Evolutionary conservation across 2,888 invertebrate species (phyloP), one percentile per base, ranked within the genome.

Genomic region (Lycia hirtaria): DNA sequence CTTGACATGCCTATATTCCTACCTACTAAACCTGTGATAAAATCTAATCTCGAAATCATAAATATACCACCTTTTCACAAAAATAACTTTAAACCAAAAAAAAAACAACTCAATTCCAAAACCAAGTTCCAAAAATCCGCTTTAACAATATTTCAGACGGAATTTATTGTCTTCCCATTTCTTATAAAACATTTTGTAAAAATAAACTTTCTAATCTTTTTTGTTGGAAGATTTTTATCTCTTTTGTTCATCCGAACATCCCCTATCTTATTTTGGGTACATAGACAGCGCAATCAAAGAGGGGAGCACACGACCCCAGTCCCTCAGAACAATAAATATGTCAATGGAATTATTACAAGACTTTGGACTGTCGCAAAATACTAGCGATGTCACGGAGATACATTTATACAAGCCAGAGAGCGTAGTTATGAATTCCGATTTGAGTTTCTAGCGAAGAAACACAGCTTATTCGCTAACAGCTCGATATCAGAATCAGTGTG

Each of bases 321-420:
- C 88, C 87, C 80, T 60, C 66, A 70, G 81, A 84, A 88, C 89
- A 87, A 92, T 92, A 92, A 92, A 92, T 92, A 88, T 92, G 92
- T 90, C 91, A 90, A 86, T 81, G 76, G 77, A 84, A 85, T 87
- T 88, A 90, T 90, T 86, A 89, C 87, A 85, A 76, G 83, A 80
- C 78, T 81, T 75, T 81, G 79, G 51, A n/a, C 30, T 54, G 52
- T 45, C 49, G 59, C 53, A 59, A 64, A 61, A 58, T 45, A 53
- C 37, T 43, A 48, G 30, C 55, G 60, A 48, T 55, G 24, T 40
- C n/a, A n/a, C n/a, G n/a, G n/a, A n/a, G n/a, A n/a, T n/a, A n/a
- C n/a, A n/a, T n/a, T n/a, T n/a, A n/a, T n/a, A n/a, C n/a, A n/a
- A n/a, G n/a, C n/a, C n/a, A n/a, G n/a, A n/a, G n/a, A n/a, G n/a